These are phyloP conservation scores for Cochlearius cochlearius DNA, from an alignment of 2,113 vertebrate genomes.

Conservation along the genomic window DNA sequence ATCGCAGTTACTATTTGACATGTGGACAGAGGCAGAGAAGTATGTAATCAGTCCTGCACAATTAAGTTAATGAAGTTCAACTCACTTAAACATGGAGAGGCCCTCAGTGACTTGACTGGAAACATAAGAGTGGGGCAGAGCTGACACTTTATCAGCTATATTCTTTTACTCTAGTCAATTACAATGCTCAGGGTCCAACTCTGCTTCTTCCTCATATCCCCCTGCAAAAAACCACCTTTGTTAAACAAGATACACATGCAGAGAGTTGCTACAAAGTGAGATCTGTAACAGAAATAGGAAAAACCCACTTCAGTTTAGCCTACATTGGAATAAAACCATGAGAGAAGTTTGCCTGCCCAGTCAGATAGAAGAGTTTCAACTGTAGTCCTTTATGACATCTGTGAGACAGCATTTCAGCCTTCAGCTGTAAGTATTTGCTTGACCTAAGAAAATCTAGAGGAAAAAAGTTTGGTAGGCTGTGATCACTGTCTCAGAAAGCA, in stretches of 20 bases:
- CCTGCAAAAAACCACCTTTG: not conserved
- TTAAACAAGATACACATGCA: not conserved
- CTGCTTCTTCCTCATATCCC: not conserved
- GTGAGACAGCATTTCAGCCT: not conserved
- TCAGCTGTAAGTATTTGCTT: not conserved
- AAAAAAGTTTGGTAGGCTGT: not conserved
- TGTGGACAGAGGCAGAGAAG: not conserved
- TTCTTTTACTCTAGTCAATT: not conserved
- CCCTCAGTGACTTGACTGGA: not conserved
- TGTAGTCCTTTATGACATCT: not conserved
- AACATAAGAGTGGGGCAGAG: not conserved
- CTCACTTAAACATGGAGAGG: not conserved
- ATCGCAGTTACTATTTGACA: not conserved
- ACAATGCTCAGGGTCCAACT: not conserved
- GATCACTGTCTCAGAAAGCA: not conserved
- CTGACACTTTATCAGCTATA: not conserved
- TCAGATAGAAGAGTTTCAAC: not conserved
- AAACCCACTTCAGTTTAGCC: not conserved
- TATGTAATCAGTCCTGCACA: not conserved
- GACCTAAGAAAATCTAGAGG: not conserved
- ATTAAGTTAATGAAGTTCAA: not conserved
- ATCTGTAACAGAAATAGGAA: not conserved
- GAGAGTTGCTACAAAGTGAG: not conserved
- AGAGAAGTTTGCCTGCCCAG: not conserved
- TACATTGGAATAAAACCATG: not conserved